These are phyloP conservation scores for Apoda limacodes DNA, from an alignment of 2,888 invertebrate species.

Conservation along the genomic window DNA sequence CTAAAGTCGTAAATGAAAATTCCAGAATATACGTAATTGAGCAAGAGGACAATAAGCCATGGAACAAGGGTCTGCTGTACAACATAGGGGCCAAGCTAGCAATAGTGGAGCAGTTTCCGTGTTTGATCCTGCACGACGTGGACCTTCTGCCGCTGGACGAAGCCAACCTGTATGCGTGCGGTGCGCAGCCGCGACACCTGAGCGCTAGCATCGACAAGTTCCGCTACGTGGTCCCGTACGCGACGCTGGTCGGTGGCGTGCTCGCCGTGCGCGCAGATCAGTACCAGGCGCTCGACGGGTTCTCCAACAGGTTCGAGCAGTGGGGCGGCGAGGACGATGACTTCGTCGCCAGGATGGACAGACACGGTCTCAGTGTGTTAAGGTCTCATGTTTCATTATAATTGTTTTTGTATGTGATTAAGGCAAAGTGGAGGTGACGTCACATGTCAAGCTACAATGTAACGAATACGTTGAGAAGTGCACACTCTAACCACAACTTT, in stretches of 20 bases:
- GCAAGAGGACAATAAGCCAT: constrained; percentile 80
- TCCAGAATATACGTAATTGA: constrained; percentile 84
- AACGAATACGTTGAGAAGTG: too few relatives aligned
- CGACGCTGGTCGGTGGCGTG: constrained; percentile 45
- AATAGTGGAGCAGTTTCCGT: constrained; percentile 77
- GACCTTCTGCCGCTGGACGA: constrained; percentile 87
- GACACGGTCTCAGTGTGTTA: constrained; percentile 30
- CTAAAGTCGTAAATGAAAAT: too few relatives aligned
- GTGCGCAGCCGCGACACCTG: constrained; percentile 85
- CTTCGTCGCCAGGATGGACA: constrained; percentile 32
- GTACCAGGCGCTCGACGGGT: constrained; percentile 40
- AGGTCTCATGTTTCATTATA: too few relatives aligned
- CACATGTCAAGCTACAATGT: too few relatives aligned
- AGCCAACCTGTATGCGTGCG: constrained; percentile 86
- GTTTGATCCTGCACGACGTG: constrained; percentile 91
- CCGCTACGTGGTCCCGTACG: constrained; percentile 32
- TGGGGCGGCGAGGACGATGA: constrained; percentile 67
- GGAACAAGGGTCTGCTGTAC: constrained; percentile 89
- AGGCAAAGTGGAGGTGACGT: too few relatives aligned
- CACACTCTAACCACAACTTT: too few relatives aligned
- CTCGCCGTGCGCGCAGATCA: constrained; percentile 43
- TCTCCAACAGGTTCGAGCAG: constrained; percentile 47
- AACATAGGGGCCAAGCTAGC: constrained; percentile 88
- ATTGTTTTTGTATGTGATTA: too few relatives aligned
- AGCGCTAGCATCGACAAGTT: constrained; percentile 88